Conservation (phyloP, 2,888 invertebrate genomes). For the Ophion obscuratus region DNA sequence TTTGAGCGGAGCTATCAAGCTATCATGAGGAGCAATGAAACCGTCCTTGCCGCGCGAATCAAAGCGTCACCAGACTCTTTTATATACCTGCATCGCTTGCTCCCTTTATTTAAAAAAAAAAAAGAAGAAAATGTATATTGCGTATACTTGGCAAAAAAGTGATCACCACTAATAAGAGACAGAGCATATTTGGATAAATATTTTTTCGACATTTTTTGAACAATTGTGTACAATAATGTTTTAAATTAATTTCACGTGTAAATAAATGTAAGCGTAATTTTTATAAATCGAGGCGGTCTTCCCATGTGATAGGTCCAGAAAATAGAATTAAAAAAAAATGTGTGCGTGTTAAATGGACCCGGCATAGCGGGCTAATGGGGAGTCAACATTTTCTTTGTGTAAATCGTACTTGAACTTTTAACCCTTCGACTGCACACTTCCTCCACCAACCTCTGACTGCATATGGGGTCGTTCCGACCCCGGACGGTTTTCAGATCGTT, state of each 20-base stretch:
- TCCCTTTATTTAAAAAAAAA: constrained; percentile 12
- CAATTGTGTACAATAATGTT: not conserved
- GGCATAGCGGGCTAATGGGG: too few species aligned
- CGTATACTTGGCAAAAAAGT: constrained; percentile 1
- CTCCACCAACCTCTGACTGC: too few species aligned
- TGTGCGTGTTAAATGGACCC: too few species aligned
- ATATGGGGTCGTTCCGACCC: too few species aligned
- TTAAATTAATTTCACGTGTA: not conserved
- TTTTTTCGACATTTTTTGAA: not conserved
- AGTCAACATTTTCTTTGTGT: too few species aligned
- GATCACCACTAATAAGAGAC: not conserved
- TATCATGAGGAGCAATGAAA: constrained; percentile 74
- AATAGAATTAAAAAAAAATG: too few species aligned
- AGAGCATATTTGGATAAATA: not conserved
- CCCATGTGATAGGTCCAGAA: too few species aligned
- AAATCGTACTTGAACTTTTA: too few species aligned
- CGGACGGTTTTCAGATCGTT: too few species aligned
- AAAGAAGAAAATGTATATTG: not conserved
- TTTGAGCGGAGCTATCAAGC: constrained; percentile 69
- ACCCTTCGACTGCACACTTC: too few species aligned
- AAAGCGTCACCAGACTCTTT: constrained; percentile 57
- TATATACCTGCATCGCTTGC: constrained; percentile 10
- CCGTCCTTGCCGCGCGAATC: constrained; percentile 71
- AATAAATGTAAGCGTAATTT: too few species aligned
- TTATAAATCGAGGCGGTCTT: too few species aligned